These are phyloP conservation scores for Vandiemenella viatica DNA, from an alignment of 2,888 invertebrate genomes.

Conservation along the genomic window DNA sequence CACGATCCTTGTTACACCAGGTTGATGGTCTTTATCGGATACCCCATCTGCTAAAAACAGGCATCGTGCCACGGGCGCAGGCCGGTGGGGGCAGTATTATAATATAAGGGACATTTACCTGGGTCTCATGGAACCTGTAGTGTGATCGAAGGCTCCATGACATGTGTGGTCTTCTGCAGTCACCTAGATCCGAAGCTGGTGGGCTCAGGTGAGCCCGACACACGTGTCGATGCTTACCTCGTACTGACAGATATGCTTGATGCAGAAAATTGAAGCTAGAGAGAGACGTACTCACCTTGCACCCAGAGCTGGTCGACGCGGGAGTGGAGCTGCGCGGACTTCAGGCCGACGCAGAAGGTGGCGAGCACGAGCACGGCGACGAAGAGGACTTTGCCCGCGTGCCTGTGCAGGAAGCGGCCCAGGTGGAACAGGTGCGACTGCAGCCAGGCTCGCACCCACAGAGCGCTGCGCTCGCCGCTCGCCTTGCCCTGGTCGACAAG, in stretches of 20 bases:
- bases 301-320: slow-evolving; percentile 94
- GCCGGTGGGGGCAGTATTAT: too few relatives aligned
- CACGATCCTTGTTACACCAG: too few relatives aligned
- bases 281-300: slow-evolving; percentile 56
- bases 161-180: too few relatives aligned
- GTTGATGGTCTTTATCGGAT: too few relatives aligned
- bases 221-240: too few relatives aligned
- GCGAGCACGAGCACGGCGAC: slow-evolving; percentile 81
- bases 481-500: slow-evolving; percentile 93
- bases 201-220: too few relatives aligned
- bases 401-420: slow-evolving; percentile 79
- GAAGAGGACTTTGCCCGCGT: slow-evolving; percentile 90
- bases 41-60: too few relatives aligned
- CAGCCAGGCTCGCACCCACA: slow-evolving; percentile 80
- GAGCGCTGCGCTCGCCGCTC: slow-evolving; percentile 73
- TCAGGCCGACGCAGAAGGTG: slow-evolving; percentile 89
- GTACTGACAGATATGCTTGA: neutral
- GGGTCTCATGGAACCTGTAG: too few relatives aligned
- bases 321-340: slow-evolving; percentile 85
- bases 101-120: too few relatives aligned
- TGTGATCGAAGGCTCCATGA: too few relatives aligned
- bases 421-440: slow-evolving; percentile 78
- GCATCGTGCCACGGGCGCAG: too few relatives aligned
- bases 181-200: too few relatives aligned
- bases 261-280: neutral